Conservation (phyloP, 2,113 vertebrate genomes). For the Aepyceros melampus region DNA sequence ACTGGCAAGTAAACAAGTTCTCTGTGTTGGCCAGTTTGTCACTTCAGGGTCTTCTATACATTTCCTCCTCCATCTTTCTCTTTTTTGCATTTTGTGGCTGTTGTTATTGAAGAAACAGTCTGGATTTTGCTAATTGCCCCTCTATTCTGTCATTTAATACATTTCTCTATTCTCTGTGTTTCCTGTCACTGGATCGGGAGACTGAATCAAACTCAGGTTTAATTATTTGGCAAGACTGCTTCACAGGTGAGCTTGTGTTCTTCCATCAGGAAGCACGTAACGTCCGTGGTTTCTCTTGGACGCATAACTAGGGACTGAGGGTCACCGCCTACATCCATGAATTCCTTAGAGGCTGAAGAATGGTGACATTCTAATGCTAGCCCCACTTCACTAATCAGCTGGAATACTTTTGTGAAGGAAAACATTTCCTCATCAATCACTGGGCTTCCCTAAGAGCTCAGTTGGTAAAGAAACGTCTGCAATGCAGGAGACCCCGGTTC, state of each 20-base stretch:
- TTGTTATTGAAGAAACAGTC: background rate
- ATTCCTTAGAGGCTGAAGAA: background rate
- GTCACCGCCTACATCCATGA: no score
- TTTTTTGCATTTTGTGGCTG: background rate
- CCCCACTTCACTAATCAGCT: background rate
- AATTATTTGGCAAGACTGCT: background rate
- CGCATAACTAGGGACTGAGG: background rate
- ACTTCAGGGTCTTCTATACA: background rate
- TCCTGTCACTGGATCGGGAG: background rate
- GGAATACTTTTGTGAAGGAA: background rate
- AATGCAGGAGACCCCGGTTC: rapidly evolving
- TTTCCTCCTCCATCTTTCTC: background rate
- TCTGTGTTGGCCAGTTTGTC: background rate
- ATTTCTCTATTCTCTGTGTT: background rate
- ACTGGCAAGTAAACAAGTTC: background rate
- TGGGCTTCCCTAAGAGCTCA: background rate
- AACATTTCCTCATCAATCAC: background rate
- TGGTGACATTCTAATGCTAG: background rate
- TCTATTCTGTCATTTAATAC: background rate
- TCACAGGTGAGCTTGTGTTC: background rate
- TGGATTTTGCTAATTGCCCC: background rate
- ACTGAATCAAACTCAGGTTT: background rate
- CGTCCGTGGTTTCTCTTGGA: background rate
- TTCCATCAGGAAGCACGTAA: background rate
- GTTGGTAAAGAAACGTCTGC: background rate